Base-by-base conservation (phyloP, 2,888 invertebrate species). In the Napeogenes sylphis region DNA sequence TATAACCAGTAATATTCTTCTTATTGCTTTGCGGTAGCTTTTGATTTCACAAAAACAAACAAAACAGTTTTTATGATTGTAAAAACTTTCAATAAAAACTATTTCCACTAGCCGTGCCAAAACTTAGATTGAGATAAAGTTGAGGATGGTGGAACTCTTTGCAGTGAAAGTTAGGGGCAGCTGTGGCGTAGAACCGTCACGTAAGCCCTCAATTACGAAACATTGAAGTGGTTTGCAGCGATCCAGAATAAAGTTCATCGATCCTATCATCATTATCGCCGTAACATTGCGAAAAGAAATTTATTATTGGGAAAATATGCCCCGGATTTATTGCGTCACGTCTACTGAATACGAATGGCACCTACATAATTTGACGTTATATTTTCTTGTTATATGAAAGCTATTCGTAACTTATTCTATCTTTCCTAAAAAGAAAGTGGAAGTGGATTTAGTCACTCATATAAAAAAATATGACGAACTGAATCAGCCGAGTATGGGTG, bases 171-270 rank as follows among this genome's bases (percentile, higher is more conserved):
- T 84, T 83, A 78, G 72, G 81, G 82, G 78, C 87, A 88, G 87
- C 83, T 88, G 88, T 71, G 82, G 80, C 80, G 76, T 73, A 70
- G 77, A 82, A 79, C 84, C 85, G 86, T 85, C 89, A 89, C 89
- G 88, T 89, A 89, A 89, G 86, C 84, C 86, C 84, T 85, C 90
- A 90, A 89, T 90, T 89, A 90, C 88, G 84, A 85, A 87, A 87
- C 84, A 87, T 79, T 82, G 81, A 80, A 86, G 82, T 80, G 83
- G 83, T 82, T 84, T 81, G 83, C 80, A 79, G 78, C 78, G 76
- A 77, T 79, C 77, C 77, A 76, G 79, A 83, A 82, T 83, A 85
- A 89, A 88, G 83, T 87, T 87, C 81, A 79, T 79, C 82, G 81
- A 83, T 87, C 85, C 81, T 76, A 82, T 84, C 80, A 77, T 81